Conservation (phyloP, 2,113 vertebrate species). For the Tonatia bakeri region DNA sequence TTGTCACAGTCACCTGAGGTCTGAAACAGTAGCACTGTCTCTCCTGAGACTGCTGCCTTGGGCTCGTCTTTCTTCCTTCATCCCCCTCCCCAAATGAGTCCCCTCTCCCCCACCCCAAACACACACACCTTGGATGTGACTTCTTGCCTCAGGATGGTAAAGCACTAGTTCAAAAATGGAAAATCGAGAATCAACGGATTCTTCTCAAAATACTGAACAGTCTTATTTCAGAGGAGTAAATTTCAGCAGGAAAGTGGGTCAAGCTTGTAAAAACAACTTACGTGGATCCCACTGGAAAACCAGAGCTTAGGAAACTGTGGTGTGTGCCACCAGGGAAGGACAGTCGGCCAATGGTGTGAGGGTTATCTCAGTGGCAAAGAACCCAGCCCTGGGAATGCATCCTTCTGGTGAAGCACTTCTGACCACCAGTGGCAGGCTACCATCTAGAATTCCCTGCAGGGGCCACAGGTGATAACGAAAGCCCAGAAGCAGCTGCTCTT, state of each 20-base stretch:
- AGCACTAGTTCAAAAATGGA: conserved; percentile 77
- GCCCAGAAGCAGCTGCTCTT: conserved; percentile 83
- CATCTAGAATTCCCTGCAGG: conserved; percentile 95
- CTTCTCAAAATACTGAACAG: conserved; percentile 64
- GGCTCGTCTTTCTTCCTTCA: neutral
- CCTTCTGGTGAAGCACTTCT: conserved; percentile 92
- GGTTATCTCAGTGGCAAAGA: conserved; percentile 87
- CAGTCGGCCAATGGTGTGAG: conserved; percentile 80
- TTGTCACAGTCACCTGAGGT: neutral
- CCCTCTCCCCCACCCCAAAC: neutral
- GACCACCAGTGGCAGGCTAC: conserved; percentile 86
- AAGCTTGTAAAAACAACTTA: conserved; percentile 92
- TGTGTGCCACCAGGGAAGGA: neutral
- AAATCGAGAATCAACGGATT: conserved; percentile 64
- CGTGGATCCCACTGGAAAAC: conserved; percentile 88
- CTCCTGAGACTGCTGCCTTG: neutral
- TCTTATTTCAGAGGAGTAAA: conserved; percentile 84
- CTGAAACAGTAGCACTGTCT: neutral
- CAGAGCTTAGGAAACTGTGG: conserved; percentile 60
- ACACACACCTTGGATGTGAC: conserved; percentile 17
- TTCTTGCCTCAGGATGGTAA: conserved; percentile 58
- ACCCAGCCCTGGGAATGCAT: conserved; percentile 91
- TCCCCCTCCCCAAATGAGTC: neutral
- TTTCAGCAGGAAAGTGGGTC: conserved; percentile 89
- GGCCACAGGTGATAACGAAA: conserved; percentile 89